These are phyloP conservation scores for Nomada fabriciana DNA, from an alignment of 2,888 invertebrate genomes.

Conservation along the genomic window DNA sequence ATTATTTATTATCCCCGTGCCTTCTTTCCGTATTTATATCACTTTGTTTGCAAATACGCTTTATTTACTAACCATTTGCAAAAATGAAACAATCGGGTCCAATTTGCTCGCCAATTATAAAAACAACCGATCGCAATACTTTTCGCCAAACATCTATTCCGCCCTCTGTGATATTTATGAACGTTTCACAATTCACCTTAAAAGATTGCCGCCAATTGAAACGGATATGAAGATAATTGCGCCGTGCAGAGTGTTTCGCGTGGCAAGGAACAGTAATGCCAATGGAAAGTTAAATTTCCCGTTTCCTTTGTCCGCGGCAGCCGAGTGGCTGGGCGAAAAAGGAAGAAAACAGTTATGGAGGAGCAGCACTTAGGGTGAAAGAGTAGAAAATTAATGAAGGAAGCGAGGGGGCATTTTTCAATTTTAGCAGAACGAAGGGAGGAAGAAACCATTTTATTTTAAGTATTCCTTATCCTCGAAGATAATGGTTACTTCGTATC, in stretches of 20 bases:
- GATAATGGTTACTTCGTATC: too few species aligned
- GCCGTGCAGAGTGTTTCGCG: neutral
- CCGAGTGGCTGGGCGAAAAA: neutral
- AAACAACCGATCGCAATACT: too few species aligned
- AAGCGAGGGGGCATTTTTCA: constrained; percentile 15
- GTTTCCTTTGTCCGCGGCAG: constrained; percentile 4
- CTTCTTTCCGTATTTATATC: too few species aligned
- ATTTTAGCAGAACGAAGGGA: neutral
- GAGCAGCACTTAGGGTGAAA: constrained; percentile 14
- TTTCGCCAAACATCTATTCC: too few species aligned
- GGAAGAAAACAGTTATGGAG: constrained; percentile 10
- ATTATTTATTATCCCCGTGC: too few species aligned
- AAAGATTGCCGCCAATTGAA: too few species aligned
- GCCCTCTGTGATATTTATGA: too few species aligned
- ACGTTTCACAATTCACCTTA: too few species aligned
- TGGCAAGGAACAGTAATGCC: neutral
- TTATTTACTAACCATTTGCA: too few species aligned
- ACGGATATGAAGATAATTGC: neutral
- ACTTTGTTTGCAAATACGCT: too few species aligned
- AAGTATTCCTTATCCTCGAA: neutral
- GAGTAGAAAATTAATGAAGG: constrained; percentile 24
- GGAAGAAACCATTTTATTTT: neutral
- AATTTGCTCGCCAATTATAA: too few species aligned
- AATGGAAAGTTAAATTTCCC: neutral
- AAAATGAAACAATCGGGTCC: too few species aligned